Evolutionary conservation across 1,140 invertebrate genomes (phyloP), one percentile per base, ranked within the genome.

Genomic region (Panulirus ornatus): DNA sequence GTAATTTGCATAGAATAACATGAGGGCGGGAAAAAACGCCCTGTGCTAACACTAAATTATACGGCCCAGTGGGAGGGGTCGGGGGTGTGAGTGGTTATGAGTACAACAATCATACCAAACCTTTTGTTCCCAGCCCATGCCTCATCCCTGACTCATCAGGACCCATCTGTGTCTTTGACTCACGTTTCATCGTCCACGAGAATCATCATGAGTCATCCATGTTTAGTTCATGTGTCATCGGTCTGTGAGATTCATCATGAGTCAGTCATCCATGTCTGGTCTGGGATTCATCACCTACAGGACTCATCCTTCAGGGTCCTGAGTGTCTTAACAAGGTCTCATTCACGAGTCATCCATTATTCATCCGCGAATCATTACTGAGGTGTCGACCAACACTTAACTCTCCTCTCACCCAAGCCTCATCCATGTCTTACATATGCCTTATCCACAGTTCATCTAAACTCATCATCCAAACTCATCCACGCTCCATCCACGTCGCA

Each of bases 1-100:
- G 75, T 79, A 88, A 88, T 88, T 88, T 88, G 85, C 85, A 88
- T 88, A 88, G 85, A 88, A 88, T 88, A 88, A 88, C 85, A 88
- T 27, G 34, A 54, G 14, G 19, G n/a, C 16, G 76, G 76, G 76
- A 88, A 88, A 88, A 88, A 88, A n/a, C n/a, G n/a, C 63, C 66
- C 54, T 66, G 75, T 79, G 34, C 54, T 38, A 79, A 78, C 85
- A 88, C 85, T 88, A 79, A 66, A 88, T 88, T 88, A 88, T 88
- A 79, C 85, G 85, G 76, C 22, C 54, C 75, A 34, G 75, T 22
- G 42, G 76, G 44, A 30, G 36, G 54, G 54, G 8, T 38, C 36
- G 40, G 27, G n/a, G n/a, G n/a, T n/a, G n/a, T 27, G 47, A 88
- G 76, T 73, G 83, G n/a, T 85, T 85, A 85, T 85, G 83, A 85